Evolutionary conservation across 2,888 invertebrate species (phyloP), one percentile per base, ranked within the genome.

Genomic region (Leptopilina myrica): DNA sequence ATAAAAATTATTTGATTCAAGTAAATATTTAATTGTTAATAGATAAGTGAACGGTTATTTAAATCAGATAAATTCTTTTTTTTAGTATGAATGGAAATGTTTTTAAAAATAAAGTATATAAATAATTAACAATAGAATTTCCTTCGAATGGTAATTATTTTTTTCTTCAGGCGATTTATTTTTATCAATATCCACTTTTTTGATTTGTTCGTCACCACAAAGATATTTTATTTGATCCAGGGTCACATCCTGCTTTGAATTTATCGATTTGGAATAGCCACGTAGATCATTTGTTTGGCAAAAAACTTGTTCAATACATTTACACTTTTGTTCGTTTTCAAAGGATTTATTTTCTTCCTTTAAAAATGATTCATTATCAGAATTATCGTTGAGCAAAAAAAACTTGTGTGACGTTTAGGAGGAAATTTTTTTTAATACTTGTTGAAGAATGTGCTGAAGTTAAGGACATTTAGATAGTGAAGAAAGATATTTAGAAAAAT

Each of bases 181-280:
- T 15, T 8, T 12, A 26, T 20, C 11, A 49, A 15, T 62, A 20
- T 62, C n/a, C 6, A 26, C 20, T 53, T 69, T 33, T 73, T n/a
- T 49, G 6, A n/a, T 20, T 15, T 56, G 12, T 49, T 20, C 33
- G n/a, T 73, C 56, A 15, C 43, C 56, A 64, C 78, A 80, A 69
- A 59, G 33, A 64, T 67, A 80, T 14, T 76, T 8, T 9, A 33
- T 26, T 15, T 53, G 20, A 26, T 78, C 40, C 53, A 14, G 14
- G 49, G 43, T 43, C 49, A 26, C 43, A 64, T 67, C 26, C 62
- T 40, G 59, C 12, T 65, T 33, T 8, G 12, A 56, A 56, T 56
- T 73, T 56, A 33, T 73, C 8, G 56, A 9, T 73, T 40, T 56
- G 11, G 65, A 69, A 67, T 78, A 6, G 33, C 15, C 11, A 9